Conservation (phyloP, 2,888 invertebrate genomes). For the Gastrophysa polygoni region DNA sequence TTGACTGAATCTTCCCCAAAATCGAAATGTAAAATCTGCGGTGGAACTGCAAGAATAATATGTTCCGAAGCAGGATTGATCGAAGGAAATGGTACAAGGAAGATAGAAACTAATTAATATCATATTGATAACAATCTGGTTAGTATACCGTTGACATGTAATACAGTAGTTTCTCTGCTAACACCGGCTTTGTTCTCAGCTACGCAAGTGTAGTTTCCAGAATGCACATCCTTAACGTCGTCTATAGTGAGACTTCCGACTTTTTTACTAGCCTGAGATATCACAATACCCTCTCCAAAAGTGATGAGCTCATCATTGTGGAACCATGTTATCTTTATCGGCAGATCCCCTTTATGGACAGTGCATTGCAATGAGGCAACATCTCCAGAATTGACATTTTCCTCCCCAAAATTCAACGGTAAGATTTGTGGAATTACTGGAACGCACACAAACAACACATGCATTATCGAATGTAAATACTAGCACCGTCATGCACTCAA, state of each 20-base stretch:
- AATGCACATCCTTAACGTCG: conserved; percentile 67
- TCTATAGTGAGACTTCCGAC: conserved; percentile 68
- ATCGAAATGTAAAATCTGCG: conserved; percentile 64
- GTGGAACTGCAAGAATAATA: conserved; percentile 50
- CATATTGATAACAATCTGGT: neutral
- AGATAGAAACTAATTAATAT: too few species aligned
- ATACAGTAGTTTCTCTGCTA: conserved; percentile 66
- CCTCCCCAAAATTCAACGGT: conserved; percentile 64
- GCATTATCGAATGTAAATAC: neutral
- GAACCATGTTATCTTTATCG: conserved; percentile 68
- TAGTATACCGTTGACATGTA: conserved; percentile 71
- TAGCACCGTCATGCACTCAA: neutral
- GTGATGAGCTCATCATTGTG: conserved; percentile 61
- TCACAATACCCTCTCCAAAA: conserved; percentile 49
- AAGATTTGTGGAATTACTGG: conserved; percentile 58
- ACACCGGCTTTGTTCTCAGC: conserved; percentile 73
- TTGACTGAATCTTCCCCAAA: conserved; percentile 65
- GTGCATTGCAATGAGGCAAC: conserved; percentile 72
- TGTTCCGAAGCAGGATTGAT: too few species aligned
- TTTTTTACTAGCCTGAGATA: conserved; percentile 57
- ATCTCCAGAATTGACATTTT: conserved; percentile 71
- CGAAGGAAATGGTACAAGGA: too few species aligned
- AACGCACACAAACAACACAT: conserved; percentile 6
- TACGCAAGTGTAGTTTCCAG: conserved; percentile 78
- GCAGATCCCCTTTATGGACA: conserved; percentile 73